Evolutionary conservation across 2,797 vertebrate genomes (phyloP).

Genomic region (Apodemus agrarius): DNA sequence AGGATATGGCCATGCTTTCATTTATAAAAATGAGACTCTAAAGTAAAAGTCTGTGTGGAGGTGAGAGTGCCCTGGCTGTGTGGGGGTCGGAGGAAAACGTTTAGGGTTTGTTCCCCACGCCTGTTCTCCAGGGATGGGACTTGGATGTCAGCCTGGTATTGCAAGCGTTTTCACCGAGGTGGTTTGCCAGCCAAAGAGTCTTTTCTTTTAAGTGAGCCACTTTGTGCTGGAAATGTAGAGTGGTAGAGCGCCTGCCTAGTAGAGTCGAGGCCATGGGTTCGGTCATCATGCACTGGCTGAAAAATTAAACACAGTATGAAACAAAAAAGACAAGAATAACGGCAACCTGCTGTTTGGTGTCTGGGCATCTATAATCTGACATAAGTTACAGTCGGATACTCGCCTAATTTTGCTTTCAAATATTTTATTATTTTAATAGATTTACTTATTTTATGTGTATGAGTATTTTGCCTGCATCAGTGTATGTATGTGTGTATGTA

Average conservation of each 20-base stretch:
- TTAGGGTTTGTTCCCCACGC: background rate
- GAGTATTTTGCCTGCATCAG: background rate
- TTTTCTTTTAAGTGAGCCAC: background rate
- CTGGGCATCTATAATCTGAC: background rate
- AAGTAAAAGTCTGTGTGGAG: background rate
- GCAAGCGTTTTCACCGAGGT: background rate
- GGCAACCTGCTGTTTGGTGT: background rate
- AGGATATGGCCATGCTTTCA: slow-evolving; percentile 12
- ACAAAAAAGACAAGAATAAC: background rate
- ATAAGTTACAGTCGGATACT: background rate
- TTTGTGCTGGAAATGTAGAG: background rate
- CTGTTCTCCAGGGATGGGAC: background rate
- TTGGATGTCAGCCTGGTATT: background rate
- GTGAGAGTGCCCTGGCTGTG: background rate
- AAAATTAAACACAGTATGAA: background rate
- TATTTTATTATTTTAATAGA: background rate
- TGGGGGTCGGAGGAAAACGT: background rate
- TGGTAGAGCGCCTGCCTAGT: background rate
- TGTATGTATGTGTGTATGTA: background rate
- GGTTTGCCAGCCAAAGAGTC: background rate
- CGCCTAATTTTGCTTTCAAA: background rate
- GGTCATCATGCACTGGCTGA: background rate
- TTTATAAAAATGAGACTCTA: slow-evolving; percentile 12
- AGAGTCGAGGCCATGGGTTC: background rate
- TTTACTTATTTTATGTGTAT: background rate